Percentiles rank a stretch among this genome's conserved stretches.
Conservation (phyloP, 2,797 vertebrate genomes). For the Takifugu ocellatus region DNA sequence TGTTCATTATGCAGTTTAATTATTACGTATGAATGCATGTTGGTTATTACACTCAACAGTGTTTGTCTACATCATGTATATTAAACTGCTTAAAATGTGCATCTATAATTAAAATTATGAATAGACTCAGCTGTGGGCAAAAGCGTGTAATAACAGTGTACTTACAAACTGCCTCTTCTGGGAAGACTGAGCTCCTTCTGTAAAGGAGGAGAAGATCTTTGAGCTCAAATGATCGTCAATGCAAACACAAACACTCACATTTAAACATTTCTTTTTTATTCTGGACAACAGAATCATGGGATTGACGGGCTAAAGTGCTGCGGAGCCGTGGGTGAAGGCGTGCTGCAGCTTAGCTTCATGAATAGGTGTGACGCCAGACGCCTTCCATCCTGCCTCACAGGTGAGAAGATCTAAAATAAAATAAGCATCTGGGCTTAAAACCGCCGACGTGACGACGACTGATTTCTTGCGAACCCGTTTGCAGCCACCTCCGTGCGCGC, state of each 20-base stretch:
- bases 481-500: too few species aligned
- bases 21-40: too few species aligned
- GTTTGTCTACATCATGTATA: too few species aligned
- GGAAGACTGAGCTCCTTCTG: slow-evolving; percentile 99
- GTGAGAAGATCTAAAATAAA: slow-evolving; percentile 3
- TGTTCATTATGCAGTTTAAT: too few species aligned
- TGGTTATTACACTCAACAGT: too few species aligned
- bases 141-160: slow-evolving; percentile 57
- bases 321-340: background rate
- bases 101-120: too few species aligned
- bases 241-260: background rate
- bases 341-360: slow-evolving; percentile 11
- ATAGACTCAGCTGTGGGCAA: too few species aligned
- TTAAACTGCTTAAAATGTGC: too few species aligned
- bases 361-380: slow-evolving; percentile 25
- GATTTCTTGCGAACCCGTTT: too few species aligned
- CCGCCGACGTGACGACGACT: background rate
- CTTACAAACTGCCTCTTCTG: slow-evolving; percentile 98
- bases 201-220: slow-evolving; percentile 47
- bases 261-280: background rate
- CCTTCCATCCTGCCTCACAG: slow-evolving; percentile 3
- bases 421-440: slow-evolving; percentile 22
- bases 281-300: background rate
- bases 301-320: too few species aligned
- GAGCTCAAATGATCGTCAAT: background rate